These are phyloP conservation scores for Lithobates sylvaticus DNA, from an alignment of 2,797 vertebrate species.

Conservation along the genomic window DNA sequence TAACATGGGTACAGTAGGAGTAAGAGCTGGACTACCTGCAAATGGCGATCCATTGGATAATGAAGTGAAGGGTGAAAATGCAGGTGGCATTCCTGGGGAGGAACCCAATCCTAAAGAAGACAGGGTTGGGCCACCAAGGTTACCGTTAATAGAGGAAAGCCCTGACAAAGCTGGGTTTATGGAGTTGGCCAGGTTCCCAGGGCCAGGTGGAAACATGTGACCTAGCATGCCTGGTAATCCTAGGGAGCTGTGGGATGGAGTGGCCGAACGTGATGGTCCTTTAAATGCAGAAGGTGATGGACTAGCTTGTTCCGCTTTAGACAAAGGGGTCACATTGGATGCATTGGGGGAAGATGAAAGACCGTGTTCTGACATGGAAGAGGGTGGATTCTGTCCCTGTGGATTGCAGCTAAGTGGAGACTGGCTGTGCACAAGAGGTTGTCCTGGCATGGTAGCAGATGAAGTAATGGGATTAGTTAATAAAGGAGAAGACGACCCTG, in stretches of 20 bases:
- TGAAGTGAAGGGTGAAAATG: slow-evolving; percentile 87
- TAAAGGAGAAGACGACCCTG: slow-evolving; percentile 74
- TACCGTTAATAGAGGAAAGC: slow-evolving; percentile 77
- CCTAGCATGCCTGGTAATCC: slow-evolving; percentile 80
- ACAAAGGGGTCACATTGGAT: slow-evolving; percentile 64
- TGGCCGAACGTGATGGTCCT: slow-evolving; percentile 83
- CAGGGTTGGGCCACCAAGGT: slow-evolving; percentile 72
- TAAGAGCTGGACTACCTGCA: slow-evolving; percentile 73
- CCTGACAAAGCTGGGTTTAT: slow-evolving; percentile 82
- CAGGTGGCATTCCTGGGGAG: slow-evolving; percentile 74
- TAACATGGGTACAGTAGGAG: slow-evolving; percentile 71
- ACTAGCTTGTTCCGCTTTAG: slow-evolving; percentile 82
- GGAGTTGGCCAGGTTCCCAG: slow-evolving; percentile 81
- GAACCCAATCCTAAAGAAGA: slow-evolving; percentile 77
- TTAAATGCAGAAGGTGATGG: slow-evolving; percentile 93
- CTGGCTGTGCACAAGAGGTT: slow-evolving; percentile 66
- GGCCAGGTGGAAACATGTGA: slow-evolving; percentile 80
- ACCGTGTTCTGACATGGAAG: slow-evolving; percentile 69
- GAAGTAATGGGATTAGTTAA: slow-evolving; percentile 67
- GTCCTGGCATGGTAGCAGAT: slow-evolving; percentile 66
- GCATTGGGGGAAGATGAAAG: slow-evolving; percentile 65
- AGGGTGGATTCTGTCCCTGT: slow-evolving; percentile 70
- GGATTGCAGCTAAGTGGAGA: slow-evolving; percentile 69
- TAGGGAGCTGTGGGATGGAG: slow-evolving; percentile 82
- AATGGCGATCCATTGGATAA: slow-evolving; percentile 82